Conservation (phyloP, 2,113 vertebrate species). For the Nesoenas mayeri region DNA sequence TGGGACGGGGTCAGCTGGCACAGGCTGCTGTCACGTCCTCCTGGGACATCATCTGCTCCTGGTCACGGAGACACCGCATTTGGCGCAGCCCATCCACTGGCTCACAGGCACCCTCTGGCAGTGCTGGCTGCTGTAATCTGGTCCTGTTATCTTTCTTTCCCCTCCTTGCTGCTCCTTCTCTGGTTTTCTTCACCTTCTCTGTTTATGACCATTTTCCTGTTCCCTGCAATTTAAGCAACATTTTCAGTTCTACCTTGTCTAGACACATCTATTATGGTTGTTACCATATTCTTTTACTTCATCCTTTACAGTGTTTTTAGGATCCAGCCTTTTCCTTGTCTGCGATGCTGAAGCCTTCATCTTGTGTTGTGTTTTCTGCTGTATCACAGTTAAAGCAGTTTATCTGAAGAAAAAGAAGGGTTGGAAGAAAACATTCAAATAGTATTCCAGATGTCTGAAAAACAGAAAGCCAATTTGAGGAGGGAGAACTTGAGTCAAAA, state of each 20-base stretch:
- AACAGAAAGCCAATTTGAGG: not conserved
- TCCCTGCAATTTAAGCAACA: not conserved
- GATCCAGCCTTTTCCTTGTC: not conserved
- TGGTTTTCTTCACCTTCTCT: not conserved
- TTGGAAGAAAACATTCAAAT: not conserved
- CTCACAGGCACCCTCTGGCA: not conserved
- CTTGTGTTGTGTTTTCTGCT: not conserved
- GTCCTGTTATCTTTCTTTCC: not conserved
- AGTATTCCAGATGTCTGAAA: not conserved
- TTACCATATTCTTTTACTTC: not conserved
- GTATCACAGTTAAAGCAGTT: not conserved
- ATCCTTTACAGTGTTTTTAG: not conserved
- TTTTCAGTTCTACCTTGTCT: not conserved
- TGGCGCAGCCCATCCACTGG: not conserved
- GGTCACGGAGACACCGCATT: accelerated
- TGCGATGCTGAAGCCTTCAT: not conserved
- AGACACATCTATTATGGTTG: not conserved
- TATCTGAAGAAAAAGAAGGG: not conserved
- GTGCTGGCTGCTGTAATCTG: not conserved
- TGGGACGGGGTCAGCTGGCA: not conserved
- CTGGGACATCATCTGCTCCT: not conserved
- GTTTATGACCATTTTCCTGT: not conserved
- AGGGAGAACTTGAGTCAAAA: not conserved
- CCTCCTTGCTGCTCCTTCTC: not conserved
- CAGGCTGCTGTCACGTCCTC: not conserved